A percentile compares a stretch with the other conserved stretches of the same genome.
Conservation (phyloP, 2,113 vertebrate genomes). For the Ploceus nigricollis region DNA sequence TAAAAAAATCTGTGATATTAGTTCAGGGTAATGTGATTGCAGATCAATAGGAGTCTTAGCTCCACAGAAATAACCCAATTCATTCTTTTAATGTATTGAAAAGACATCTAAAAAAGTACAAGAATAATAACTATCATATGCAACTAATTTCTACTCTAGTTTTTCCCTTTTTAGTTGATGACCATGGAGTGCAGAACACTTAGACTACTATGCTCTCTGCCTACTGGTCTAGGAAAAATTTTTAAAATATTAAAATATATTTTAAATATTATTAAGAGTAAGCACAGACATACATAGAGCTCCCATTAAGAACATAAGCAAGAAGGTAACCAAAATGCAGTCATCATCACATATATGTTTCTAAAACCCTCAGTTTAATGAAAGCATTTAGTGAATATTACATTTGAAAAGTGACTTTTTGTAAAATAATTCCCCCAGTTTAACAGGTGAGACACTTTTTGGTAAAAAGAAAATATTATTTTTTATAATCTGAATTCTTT, state of each 20-base stretch:
- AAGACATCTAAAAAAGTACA: neutral
- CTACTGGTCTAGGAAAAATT: neutral
- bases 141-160: neutral
- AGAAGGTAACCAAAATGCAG: neutral
- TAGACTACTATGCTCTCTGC: neutral
- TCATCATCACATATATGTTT: neutral
- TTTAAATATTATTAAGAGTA: neutral
- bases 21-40: neutral
- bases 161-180: neutral
- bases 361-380: neutral
- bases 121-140: neutral
- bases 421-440: neutral
- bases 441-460: neutral
- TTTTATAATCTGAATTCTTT: neutral
- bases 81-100: conserved; percentile 13
- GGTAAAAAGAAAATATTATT: neutral
- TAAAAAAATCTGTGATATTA: conserved; percentile 25
- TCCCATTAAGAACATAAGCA: neutral
- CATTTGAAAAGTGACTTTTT: neutral
- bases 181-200: neutral
- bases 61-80: neutral
- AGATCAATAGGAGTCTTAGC: neutral
- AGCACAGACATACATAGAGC: neutral
- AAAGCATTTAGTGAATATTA: neutral
- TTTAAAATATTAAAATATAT: neutral